These are phyloP conservation scores for Leptoteleia sp. DNA, from an alignment of 1,140 invertebrate species.

Conservation along the genomic window DNA sequence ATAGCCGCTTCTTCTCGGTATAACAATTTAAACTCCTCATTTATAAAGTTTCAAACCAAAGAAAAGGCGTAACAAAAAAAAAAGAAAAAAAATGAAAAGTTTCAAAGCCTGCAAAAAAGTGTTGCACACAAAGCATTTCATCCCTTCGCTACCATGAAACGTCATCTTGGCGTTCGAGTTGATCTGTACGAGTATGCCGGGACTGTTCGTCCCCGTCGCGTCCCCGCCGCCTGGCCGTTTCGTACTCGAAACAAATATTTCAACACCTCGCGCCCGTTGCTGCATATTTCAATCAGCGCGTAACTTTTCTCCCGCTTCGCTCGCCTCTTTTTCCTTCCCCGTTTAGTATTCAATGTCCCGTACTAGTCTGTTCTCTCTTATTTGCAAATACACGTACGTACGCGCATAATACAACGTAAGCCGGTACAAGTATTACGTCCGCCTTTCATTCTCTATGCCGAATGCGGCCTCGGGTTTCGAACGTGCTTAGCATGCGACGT, in stretches of 20 bases:
- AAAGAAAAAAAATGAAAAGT: no score
- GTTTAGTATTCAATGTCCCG: slow-evolving; percentile 60
- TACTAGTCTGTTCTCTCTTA: slow-evolving; percentile 43
- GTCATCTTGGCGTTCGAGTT: no score
- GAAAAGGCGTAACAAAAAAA: no score
- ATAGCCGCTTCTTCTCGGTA: no score
- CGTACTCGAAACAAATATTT: slow-evolving; percentile 41
- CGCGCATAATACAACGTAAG: slow-evolving; percentile 47
- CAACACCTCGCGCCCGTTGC: slow-evolving; percentile 35
- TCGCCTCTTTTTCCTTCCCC: slow-evolving; percentile 41
- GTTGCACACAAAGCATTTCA: no score
- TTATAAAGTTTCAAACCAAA: no score
- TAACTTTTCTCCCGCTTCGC: slow-evolving; percentile 13
- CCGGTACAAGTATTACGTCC: slow-evolving; percentile 53
- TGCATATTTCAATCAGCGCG: slow-evolving; percentile 40
- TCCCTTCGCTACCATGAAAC: no score
- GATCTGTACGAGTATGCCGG: background rate
- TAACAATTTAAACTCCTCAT: no score
- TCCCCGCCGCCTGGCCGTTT: slow-evolving; percentile 5
- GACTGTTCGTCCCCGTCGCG: no score
- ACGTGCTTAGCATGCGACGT: slow-evolving; percentile 62
- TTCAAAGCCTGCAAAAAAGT: no score
- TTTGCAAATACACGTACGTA: slow-evolving; percentile 40
- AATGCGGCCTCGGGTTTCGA: slow-evolving; percentile 60
- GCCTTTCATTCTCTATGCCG: slow-evolving; percentile 63